phyloP scores from a whole-genome alignment of 1,140 invertebrate genomes.

The Mycetomoellerius zeteki region DNA sequence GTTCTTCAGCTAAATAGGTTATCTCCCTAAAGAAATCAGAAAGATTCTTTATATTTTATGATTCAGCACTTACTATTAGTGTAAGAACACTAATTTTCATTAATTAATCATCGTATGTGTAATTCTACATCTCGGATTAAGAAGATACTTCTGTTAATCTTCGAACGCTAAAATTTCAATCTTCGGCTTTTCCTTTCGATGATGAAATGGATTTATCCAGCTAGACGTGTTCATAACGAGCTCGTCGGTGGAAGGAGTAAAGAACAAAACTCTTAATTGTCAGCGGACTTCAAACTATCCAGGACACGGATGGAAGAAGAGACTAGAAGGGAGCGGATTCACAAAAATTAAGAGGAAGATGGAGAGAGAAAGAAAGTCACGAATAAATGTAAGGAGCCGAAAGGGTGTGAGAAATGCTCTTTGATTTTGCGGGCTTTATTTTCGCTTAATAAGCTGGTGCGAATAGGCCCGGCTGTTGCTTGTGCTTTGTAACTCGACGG shows the following conservation, averaged over 20 bases:
- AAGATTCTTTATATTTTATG: background rate
- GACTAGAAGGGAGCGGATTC: slow-evolving; percentile 49
- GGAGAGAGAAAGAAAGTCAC: slow-evolving; percentile 50
- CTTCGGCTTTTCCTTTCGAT: slow-evolving; percentile 18
- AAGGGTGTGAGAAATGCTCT: slow-evolving; percentile 62
- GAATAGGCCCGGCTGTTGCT: slow-evolving; percentile 80
- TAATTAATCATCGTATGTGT: slow-evolving; percentile 37
- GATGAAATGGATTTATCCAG: slow-evolving; percentile 32
- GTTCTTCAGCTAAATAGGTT: background rate
- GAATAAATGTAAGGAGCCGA: slow-evolving; percentile 63
- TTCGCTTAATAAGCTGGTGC: slow-evolving; percentile 81
- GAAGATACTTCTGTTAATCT: background rate
- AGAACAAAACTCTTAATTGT: slow-evolving; percentile 66
- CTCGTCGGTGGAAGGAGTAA: slow-evolving; percentile 36
- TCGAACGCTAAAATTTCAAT: background rate
- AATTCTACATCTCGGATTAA: background rate
- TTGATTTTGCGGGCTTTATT: slow-evolving; percentile 80
- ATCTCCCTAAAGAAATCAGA: background rate
- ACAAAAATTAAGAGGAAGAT: slow-evolving; percentile 16
- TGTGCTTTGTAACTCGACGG: slow-evolving; percentile 78
- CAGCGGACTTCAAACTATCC: slow-evolving; percentile 67
- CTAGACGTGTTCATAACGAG: slow-evolving; percentile 54
- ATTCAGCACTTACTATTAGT: background rate
- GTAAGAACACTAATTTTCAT: background rate
- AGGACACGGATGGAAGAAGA: slow-evolving; percentile 65